phyloP scores from a whole-genome alignment of 2,888 invertebrate genomes.

The Trichopoda pennipes region DNA sequence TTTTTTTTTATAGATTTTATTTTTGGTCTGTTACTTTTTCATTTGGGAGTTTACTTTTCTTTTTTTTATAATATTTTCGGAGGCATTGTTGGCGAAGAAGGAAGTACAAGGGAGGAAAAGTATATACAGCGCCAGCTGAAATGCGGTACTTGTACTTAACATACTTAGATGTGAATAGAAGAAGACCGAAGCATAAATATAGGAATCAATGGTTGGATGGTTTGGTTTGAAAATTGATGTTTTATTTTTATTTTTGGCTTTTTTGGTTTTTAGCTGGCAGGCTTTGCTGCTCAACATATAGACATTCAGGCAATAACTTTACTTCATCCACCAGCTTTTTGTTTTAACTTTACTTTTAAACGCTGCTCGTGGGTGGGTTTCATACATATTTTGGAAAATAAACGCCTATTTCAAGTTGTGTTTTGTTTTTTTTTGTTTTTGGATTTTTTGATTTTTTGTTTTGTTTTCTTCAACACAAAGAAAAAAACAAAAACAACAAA shows the following conservation, averaged over 20 bases:
- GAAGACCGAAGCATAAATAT: not conserved
- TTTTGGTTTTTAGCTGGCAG: constrained; percentile 54
- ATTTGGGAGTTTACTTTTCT: constrained; percentile 45
- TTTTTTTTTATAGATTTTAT: constrained; percentile 14
- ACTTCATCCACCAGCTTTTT: constrained; percentile 43
- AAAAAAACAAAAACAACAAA: no score
- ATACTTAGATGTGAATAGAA: constrained; percentile 59
- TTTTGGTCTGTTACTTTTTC: constrained; percentile 38
- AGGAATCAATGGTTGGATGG: constrained; percentile 2
- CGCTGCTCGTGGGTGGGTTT: constrained; percentile 79
- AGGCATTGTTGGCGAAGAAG: constrained; percentile 26
- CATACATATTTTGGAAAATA: constrained; percentile 79
- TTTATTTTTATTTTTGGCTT: constrained; percentile 4
- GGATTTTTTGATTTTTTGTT: no score
- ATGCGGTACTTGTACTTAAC: constrained; percentile 34
- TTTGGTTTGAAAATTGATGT: constrained; percentile 39
- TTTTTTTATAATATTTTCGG: constrained; percentile 56
- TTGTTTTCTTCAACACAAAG: not conserved
- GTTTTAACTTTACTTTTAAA: constrained; percentile 56
- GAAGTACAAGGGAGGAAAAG: constrained; percentile 9
- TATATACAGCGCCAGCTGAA: constrained; percentile 61
- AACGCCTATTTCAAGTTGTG: constrained; percentile 76
- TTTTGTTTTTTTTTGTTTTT: constrained; percentile 48
- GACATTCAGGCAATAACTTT: constrained; percentile 57
- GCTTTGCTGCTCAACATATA: constrained; percentile 47